Conservation (phyloP, 2,888 invertebrate genomes). For the Tridacna gigas region DNA sequence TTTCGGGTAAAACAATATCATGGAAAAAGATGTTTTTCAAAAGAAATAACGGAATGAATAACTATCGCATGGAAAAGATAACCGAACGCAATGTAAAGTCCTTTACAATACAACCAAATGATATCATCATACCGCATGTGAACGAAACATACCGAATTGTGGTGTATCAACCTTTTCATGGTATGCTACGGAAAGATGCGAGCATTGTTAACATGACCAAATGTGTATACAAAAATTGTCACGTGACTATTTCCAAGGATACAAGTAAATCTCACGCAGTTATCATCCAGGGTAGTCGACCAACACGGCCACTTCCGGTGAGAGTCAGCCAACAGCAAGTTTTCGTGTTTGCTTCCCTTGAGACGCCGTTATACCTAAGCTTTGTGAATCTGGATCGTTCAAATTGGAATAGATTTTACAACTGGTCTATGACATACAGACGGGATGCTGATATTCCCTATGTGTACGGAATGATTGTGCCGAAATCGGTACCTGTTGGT, state of each 20-base stretch:
- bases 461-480: slow-evolving; percentile 43
- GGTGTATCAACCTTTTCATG: not conserved
- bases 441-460: slow-evolving; percentile 60
- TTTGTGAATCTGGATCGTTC: slow-evolving; percentile 1
- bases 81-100: too few relatives aligned
- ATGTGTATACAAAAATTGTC: slow-evolving; percentile 25
- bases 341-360: slow-evolving; percentile 43
- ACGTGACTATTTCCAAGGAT: not conserved
- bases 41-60: too few relatives aligned
- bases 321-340: slow-evolving; percentile 36
- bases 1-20: too few relatives aligned
- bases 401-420: slow-evolving; percentile 23
- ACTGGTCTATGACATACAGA: slow-evolving; percentile 65
- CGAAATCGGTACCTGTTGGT: not conserved
- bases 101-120: too few relatives aligned
- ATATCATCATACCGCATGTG: too few relatives aligned
- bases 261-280: slow-evolving; percentile 39
- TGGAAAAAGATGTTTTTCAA: too few relatives aligned
- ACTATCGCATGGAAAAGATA: too few relatives aligned
- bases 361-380: slow-evolving; percentile 43
- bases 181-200: not conserved
- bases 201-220: not conserved
- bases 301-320: slow-evolving; percentile 32
- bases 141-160: not conserved
- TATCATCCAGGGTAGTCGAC: slow-evolving; percentile 50